Evolutionary conservation across 2,888 invertebrate genomes (phyloP).

Genomic region (Itoplectis maculator): DNA sequence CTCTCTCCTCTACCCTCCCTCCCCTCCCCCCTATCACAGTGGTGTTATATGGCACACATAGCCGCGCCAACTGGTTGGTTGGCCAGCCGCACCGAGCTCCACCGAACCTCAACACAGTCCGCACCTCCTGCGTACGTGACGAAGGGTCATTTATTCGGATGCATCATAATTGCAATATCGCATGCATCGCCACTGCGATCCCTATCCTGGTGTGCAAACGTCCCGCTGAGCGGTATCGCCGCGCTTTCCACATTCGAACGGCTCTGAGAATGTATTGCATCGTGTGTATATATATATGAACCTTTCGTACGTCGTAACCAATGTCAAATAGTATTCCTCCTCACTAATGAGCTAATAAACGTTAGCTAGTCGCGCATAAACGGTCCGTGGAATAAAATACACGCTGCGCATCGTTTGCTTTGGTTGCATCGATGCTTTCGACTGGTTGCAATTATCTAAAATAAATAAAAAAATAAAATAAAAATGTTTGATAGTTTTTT

Average conservation of each 20-base stretch:
- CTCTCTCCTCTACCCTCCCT: too few relatives aligned
- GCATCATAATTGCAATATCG: slow-evolving; percentile 81
- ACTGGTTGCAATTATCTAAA: too few relatives aligned
- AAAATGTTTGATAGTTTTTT: too few relatives aligned
- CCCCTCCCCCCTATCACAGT: too few relatives aligned
- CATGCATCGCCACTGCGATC: slow-evolving; percentile 71
- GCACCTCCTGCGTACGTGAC: slow-evolving; percentile 72
- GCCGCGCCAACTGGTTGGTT: slow-evolving; percentile 25
- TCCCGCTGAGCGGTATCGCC: not conserved
- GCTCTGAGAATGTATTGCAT: not conserved
- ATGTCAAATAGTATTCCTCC: not conserved
- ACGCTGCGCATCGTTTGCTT: too few relatives aligned
- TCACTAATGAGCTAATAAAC: not conserved
- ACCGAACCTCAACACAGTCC: not conserved
- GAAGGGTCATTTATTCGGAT: slow-evolving; percentile 80
- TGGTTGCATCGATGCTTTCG: too few relatives aligned
- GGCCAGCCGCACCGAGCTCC: slow-evolving; percentile 31
- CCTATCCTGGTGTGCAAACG: not conserved
- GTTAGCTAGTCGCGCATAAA: slow-evolving; percentile 3
- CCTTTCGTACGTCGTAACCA: not conserved
- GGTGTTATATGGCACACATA: slow-evolving; percentile 7
- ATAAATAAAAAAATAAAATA: too few relatives aligned
- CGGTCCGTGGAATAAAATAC: not conserved
- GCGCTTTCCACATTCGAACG: not conserved
- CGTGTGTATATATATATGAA: not conserved